phyloP scores from a whole-genome alignment of 2,113 vertebrate genomes.

The Pachypanchax playfairii region DNA sequence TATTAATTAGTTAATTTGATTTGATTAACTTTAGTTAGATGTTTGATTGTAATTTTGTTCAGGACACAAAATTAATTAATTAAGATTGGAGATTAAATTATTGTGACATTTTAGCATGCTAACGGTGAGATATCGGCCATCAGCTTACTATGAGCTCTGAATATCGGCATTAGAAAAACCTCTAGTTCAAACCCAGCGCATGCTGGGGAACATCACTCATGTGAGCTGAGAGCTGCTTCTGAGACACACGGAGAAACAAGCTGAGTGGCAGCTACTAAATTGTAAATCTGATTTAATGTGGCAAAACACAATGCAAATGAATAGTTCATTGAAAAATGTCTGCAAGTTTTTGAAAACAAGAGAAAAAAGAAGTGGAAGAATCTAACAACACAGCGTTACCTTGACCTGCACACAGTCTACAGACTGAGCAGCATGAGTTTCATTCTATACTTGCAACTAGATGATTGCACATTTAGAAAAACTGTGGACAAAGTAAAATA shows the following conservation, averaged over 20 bases:
- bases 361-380: conserved; percentile 6
- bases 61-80: too few species aligned
- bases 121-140: too few species aligned
- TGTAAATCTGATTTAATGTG: neutral
- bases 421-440: conserved; percentile 46
- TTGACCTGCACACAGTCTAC: conserved; percentile 37
- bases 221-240: neutral
- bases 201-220: neutral
- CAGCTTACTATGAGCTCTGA: too few species aligned
- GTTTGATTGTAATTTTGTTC: too few species aligned
- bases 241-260: neutral
- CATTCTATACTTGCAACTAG: conserved; percentile 33
- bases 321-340: neutral
- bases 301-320: neutral
- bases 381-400: too few species aligned
- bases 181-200: too few species aligned
- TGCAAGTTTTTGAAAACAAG: neutral
- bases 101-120: too few species aligned
- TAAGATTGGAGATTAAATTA: too few species aligned
- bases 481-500: conserved; percentile 65
- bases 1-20: too few species aligned
- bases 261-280: neutral
- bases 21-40: too few species aligned
- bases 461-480: conserved; percentile 49
- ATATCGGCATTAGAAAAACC: too few species aligned